Percentiles rank a stretch among this genome's conserved stretches.
Evolutionary conservation across 2,113 vertebrate genomes (phyloP).

Genomic region (Amphiprion percula): DNA sequence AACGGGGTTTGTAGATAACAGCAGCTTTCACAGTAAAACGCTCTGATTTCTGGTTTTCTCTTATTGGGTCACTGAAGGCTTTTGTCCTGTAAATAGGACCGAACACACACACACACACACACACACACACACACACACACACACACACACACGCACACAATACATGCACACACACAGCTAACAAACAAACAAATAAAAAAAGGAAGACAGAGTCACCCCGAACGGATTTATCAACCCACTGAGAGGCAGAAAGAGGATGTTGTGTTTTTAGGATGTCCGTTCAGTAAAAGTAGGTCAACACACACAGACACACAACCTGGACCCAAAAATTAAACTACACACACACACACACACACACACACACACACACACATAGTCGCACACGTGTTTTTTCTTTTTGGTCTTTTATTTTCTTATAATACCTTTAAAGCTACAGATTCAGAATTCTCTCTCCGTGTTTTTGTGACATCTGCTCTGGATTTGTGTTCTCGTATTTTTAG

Average conservation of each 20-base stretch:
- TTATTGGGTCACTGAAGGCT: slow-evolving; percentile 76
- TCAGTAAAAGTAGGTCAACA: slow-evolving; percentile 67
- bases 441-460: no score
- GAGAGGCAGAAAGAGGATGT: slow-evolving; percentile 46
- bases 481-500: slow-evolving; percentile 5
- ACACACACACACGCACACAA: slow-evolving; percentile 21
- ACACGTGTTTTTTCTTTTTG: no score
- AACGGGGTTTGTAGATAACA: slow-evolving; percentile 44
- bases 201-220: slow-evolving; percentile 12
- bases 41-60: slow-evolving; percentile 52
- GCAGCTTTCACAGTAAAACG: slow-evolving; percentile 53
- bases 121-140: slow-evolving; percentile 28
- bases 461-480: neutral
- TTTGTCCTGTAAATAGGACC: slow-evolving; percentile 73
- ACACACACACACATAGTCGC: neutral
- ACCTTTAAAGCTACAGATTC: no score
- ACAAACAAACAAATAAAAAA: slow-evolving; percentile 13
- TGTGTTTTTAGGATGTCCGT: slow-evolving; percentile 60
- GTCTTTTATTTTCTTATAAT: no score
- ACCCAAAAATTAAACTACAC: slow-evolving; percentile 8
- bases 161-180: slow-evolving; percentile 8
- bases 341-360: neutral
- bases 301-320: slow-evolving; percentile 15
- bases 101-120: neutral
- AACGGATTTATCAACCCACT: slow-evolving; percentile 62